Evolutionary conservation across 1,140 invertebrate genomes (phyloP).

Genomic region (Leptinotarsa defecta): DNA sequence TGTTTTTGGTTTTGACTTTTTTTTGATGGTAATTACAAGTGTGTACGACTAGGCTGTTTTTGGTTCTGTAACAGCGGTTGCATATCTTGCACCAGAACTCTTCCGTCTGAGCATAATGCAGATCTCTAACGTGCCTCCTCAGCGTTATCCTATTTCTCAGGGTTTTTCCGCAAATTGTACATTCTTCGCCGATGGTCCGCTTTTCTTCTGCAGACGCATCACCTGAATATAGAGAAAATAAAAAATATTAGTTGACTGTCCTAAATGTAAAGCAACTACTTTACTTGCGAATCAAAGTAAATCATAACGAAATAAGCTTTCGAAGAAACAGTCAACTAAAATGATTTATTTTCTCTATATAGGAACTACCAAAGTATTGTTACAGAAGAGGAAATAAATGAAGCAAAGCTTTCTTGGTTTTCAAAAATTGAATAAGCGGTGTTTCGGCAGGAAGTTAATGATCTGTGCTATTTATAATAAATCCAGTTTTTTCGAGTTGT

Average conservation of each 20-base stretch:
- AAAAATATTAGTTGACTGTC: slow-evolving; percentile 40
- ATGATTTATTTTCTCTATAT: slow-evolving; percentile 41
- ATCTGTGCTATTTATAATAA: too few relatives aligned
- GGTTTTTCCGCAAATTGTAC: slow-evolving; percentile 45
- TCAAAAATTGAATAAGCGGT: too few relatives aligned
- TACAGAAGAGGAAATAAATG: too few relatives aligned
- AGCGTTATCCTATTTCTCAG: slow-evolving; percentile 45
- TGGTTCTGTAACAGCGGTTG: slow-evolving; percentile 50
- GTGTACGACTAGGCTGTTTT: slow-evolving; percentile 53
- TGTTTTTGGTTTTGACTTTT: slow-evolving; percentile 24
- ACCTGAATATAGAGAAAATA: slow-evolving; percentile 42
- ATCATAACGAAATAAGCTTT: slow-evolving; percentile 30
- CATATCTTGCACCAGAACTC: slow-evolving; percentile 53
- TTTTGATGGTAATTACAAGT: slow-evolving; percentile 54
- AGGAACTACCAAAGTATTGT: not conserved
- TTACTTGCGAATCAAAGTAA: slow-evolving; percentile 3
- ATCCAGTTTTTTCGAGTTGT: too few relatives aligned
- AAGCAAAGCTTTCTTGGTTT: too few relatives aligned
- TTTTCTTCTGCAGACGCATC: slow-evolving; percentile 18
- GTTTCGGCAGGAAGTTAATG: too few relatives aligned
- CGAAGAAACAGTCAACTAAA: slow-evolving; percentile 39
- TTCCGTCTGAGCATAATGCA: slow-evolving; percentile 49
- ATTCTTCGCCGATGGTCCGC: slow-evolving; percentile 30
- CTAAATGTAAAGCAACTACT: slow-evolving; percentile 3
- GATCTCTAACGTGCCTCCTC: slow-evolving; percentile 44